These are phyloP conservation scores for Brachionus sp. DNA, from an alignment of 1,140 invertebrate genomes.

Conservation along the genomic window DNA sequence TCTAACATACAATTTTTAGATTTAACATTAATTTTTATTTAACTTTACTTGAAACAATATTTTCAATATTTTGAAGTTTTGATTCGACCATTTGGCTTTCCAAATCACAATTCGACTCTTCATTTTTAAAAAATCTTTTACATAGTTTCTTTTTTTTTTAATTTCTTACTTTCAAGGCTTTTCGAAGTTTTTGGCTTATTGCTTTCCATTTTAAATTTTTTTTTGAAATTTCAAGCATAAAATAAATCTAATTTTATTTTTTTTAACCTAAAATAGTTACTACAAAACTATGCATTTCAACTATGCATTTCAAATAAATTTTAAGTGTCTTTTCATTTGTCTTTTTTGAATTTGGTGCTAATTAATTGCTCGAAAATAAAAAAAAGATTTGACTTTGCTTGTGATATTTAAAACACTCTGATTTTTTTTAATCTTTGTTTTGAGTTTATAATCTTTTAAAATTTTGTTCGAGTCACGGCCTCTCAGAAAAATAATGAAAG, in stretches of 20 bases:
- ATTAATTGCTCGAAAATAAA: neutral
- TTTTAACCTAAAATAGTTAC: neutral
- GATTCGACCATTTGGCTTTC: neutral
- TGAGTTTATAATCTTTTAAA: too few species aligned
- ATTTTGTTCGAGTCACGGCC: too few species aligned
- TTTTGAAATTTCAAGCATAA: neutral
- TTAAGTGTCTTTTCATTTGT: neutral
- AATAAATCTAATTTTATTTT: neutral
- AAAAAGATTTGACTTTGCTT: too few species aligned
- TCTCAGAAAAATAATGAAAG: too few species aligned
- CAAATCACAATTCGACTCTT: neutral
- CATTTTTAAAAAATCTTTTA: neutral
- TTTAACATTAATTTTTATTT: neutral
- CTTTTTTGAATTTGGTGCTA: neutral
- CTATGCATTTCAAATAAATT: neutral
- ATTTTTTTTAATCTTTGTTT: too few species aligned
- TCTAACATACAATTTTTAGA: neutral
- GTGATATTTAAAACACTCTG: too few species aligned
- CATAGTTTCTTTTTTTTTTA: neutral
- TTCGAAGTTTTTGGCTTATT: neutral
- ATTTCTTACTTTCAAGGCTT: neutral
- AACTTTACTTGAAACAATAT: neutral
- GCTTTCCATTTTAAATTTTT: neutral
- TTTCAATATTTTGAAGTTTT: neutral
- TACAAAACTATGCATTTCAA: too few species aligned